A percentile compares a stretch with the other conserved stretches of the same genome.
phyloP scores from a whole-genome alignment of 2,888 invertebrate genomes.

The Sipha maydis region DNA sequence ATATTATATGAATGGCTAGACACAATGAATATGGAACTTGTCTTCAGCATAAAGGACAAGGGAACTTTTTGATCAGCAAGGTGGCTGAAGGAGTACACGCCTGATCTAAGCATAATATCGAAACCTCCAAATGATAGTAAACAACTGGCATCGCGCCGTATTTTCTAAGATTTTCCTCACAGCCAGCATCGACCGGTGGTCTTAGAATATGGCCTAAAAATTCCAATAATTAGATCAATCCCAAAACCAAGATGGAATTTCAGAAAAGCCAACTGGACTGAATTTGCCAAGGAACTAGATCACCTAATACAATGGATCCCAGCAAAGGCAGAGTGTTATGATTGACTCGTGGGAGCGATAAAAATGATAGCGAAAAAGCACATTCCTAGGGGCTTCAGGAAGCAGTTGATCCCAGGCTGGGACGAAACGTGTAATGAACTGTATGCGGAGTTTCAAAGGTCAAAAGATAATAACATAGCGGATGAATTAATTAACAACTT shows the following conservation, averaged over 20 bases:
- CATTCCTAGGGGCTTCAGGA: constrained; percentile 48
- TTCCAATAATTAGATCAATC: constrained; percentile 49
- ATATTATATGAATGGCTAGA: constrained; percentile 24
- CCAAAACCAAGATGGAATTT: constrained; percentile 52
- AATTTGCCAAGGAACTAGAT: constrained; percentile 33
- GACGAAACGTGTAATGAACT: constrained; percentile 31
- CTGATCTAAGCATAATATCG: constrained; percentile 34
- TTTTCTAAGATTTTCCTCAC: constrained; percentile 40
- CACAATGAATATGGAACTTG: constrained; percentile 34
- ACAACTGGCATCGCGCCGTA: constrained; percentile 4
- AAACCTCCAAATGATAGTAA: constrained; percentile 32
- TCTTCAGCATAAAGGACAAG: constrained; percentile 43
- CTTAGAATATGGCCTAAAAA: constrained; percentile 44
- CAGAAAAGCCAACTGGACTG: constrained; percentile 48
- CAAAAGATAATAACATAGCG: constrained; percentile 40
- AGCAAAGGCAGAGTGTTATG: constrained; percentile 31
- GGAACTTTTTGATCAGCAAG: constrained; percentile 48
- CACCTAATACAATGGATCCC: constrained; percentile 53
- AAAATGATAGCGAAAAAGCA: constrained; percentile 32
- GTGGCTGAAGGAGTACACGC: constrained; percentile 48
- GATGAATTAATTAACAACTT: constrained; percentile 33
- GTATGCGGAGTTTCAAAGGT: constrained; percentile 33
- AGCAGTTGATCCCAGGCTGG: constrained; percentile 41
- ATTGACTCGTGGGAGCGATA: constrained; percentile 27
- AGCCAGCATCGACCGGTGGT: constrained; percentile 55